Base-by-base conservation (phyloP, 2,113 vertebrate species). In the Silurus glanis region DNA sequence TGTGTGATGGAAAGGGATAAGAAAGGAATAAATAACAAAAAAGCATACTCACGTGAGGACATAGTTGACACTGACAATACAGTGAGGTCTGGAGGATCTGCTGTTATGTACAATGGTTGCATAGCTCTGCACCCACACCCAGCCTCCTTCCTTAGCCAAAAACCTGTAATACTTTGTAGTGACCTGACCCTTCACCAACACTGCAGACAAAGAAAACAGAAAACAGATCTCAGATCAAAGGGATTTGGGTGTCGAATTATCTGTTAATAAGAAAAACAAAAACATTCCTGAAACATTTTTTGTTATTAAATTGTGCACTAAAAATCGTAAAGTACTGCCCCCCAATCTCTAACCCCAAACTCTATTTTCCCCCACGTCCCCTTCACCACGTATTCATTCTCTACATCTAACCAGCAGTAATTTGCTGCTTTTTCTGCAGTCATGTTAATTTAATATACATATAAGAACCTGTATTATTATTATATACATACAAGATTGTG, bases 121-220 rank as follows among this genome's bases (percentile, higher is more conserved):
- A 4, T 99, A 99, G 91, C 98, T 99, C 95, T 99, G 98, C 55
- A 99, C 96, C 98, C 98, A 99, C 1, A 99, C 98, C 98, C 98
- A 99, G 91, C 98, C 97, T 0, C 98, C 98, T 9, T 95, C 97
- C 91, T 99, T 99, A 80, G 97, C 97, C 94, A 99, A 84, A 91
- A 99, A 99, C 6, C 98, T 94, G 93, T 99, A 99, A 93, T 99
- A 99, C 86, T 97, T 98, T 56, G 98, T 99, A 87, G 98, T 99
- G 89, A 99, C 98, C 91, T 99, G 98, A 9, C 98, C 98, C 91
- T 99, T 99, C 69, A 99, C 97, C 92, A 99, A 91, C 95, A 99
- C 98, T 99, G 88, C 6, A 88, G 28, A 16, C 9, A 86, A 56
- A 17, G 21, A 74, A 25, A 47, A 7, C 82, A 80, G 6, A 88